A percentile compares a stretch with the other conserved stretches of the same genome.
Conservation (phyloP, 2,797 vertebrate species). For the Neostethus bicornis region DNA sequence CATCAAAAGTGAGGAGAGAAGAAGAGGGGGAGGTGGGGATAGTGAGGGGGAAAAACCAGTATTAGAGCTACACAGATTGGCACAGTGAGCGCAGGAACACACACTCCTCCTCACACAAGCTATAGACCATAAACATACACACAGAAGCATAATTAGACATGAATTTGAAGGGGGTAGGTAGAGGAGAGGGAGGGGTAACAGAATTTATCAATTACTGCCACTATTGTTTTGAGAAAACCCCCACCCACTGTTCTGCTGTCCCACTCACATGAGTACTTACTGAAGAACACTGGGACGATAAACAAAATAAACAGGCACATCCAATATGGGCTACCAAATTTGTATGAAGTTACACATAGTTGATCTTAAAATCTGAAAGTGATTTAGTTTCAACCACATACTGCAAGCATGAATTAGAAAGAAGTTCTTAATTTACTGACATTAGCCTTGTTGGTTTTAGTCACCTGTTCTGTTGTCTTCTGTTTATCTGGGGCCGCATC, state of each 20-base stretch:
- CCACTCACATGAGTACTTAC: conserved; percentile 63
- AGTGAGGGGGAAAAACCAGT: conserved; percentile 80
- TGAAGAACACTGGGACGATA: conserved; percentile 58
- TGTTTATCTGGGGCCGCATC: too few species aligned
- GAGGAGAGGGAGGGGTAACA: conserved; percentile 65
- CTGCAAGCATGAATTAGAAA: background rate
- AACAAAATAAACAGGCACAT: conserved; percentile 51
- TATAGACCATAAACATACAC: conserved; percentile 74
- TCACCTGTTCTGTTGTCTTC: too few species aligned
- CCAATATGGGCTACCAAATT: conserved; percentile 10
- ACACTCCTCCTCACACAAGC: conserved; percentile 70
- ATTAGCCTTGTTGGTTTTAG: background rate
- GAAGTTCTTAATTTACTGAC: background rate
- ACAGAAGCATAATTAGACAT: conserved; percentile 77
- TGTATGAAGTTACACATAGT: background rate
- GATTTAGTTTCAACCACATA: background rate
- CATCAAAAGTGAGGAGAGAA: conserved; percentile 66
- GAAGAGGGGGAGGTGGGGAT: conserved; percentile 64
- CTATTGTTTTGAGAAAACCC: conserved; percentile 47
- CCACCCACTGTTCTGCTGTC: conserved; percentile 66
- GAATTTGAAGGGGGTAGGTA: conserved; percentile 66
- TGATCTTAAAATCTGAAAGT: background rate
- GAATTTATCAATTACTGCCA: conserved; percentile 46
- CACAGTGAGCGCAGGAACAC: conserved; percentile 80
- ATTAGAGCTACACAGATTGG: conserved; percentile 84